A percentile compares a stretch with the other conserved stretches of the same genome.
Evolutionary conservation across 2,888 invertebrate species (phyloP).

Genomic region (Eucera pruinosa): DNA sequence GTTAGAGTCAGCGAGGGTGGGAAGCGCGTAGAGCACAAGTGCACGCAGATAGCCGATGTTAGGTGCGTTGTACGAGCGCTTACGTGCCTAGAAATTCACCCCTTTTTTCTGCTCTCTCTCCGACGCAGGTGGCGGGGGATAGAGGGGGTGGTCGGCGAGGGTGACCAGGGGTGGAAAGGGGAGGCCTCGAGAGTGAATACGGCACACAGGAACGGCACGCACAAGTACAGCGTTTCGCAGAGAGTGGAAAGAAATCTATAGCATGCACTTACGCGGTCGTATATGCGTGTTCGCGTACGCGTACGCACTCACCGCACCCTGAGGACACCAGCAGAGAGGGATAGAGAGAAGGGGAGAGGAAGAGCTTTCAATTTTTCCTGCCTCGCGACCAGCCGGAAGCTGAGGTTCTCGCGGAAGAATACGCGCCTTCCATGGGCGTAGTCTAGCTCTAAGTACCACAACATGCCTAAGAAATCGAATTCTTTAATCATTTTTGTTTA

Average conservation of each 20-base stretch:
- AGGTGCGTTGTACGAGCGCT: conserved; percentile 68
- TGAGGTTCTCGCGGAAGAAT: conserved; percentile 52
- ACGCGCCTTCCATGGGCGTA: conserved; percentile 35
- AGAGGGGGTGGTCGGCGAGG: conserved; percentile 19
- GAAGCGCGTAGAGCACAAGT: conserved; percentile 69
- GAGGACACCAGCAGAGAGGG: conserved; percentile 39
- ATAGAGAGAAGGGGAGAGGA: no score
- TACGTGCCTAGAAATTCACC: conserved; percentile 80
- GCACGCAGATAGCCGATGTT: conserved; percentile 63
- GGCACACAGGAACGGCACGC: conserved; percentile 73
- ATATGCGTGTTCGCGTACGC: conserved; percentile 59
- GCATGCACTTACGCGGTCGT: conserved; percentile 65
- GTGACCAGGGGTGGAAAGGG: conserved; percentile 34
- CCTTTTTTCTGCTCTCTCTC: conserved; percentile 65
- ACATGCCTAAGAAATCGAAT: no score
- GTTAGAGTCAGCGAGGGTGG: conserved; percentile 53
- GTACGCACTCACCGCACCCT: conserved; percentile 40
- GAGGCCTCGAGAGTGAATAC: conserved; percentile 77
- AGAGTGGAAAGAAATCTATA: conserved; percentile 72
- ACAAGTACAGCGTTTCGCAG: conserved; percentile 77
- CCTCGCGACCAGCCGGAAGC: conserved; percentile 54
- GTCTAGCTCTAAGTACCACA: conserved; percentile 7
- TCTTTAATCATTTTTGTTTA: no score
- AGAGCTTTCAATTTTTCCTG: conserved; percentile 67
- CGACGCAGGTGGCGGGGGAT: conserved; percentile 62